Conservation (phyloP, 2,797 vertebrate species). For the Salarias fasciatus region DNA sequence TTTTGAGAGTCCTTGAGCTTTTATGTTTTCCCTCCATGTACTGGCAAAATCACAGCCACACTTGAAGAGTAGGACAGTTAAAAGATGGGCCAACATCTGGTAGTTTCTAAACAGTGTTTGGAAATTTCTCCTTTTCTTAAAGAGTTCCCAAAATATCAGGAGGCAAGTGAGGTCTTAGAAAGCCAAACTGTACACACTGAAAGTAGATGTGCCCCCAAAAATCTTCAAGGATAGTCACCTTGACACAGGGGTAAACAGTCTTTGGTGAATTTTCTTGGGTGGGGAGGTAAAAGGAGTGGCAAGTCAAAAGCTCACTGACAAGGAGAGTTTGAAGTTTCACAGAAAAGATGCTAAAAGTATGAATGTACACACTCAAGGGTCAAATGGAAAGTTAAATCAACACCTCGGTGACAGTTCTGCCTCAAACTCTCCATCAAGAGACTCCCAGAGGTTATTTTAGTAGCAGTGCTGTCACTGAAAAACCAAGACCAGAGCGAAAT, state of each 20-base stretch:
- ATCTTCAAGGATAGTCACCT: slow-evolving; percentile 28
- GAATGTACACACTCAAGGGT: slow-evolving; percentile 6
- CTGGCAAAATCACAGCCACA: too few relatives aligned
- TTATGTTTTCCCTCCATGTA: too few relatives aligned
- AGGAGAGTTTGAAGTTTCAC: slow-evolving; percentile 27
- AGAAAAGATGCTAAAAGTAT: slow-evolving; percentile 17
- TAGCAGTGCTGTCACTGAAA: slow-evolving; percentile 3
- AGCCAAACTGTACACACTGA: neutral
- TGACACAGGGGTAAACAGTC: slow-evolving; percentile 4
- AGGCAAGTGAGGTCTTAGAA: slow-evolving; percentile 14
- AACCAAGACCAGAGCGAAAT: neutral
- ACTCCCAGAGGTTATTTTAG: slow-evolving; percentile 4
- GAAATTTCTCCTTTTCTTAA: neutral
- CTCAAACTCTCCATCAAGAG: slow-evolving; percentile 3
- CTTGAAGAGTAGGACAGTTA: too few relatives aligned
- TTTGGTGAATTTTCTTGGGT: neutral
- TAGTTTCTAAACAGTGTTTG: neutral
- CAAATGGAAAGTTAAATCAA: slow-evolving; percentile 18
- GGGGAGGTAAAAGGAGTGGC: slow-evolving; percentile 16
- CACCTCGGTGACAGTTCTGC: slow-evolving; percentile 6
- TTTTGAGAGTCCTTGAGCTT: too few relatives aligned
- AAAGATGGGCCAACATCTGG: too few relatives aligned
- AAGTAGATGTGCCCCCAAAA: slow-evolving; percentile 19
- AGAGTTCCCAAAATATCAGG: slow-evolving; percentile 18
- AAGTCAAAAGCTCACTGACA: slow-evolving; percentile 33